phyloP scores from a whole-genome alignment of 2,113 vertebrate species.

The Callipepla californica region DNA sequence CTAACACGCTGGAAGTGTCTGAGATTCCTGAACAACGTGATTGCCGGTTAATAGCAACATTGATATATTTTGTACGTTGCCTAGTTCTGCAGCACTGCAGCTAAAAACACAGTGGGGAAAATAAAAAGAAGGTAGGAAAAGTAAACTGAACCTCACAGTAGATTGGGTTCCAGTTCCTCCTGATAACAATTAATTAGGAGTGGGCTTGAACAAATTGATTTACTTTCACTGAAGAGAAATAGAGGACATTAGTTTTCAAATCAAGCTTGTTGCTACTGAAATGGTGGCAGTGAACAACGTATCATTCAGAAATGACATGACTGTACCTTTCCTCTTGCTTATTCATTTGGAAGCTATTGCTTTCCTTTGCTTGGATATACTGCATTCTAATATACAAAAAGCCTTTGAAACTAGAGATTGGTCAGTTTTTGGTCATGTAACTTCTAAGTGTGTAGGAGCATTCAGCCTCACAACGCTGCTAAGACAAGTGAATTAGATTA shows the following conservation, averaged over 20 bases:
- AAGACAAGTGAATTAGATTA: background rate
- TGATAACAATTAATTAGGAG: conserved; percentile 51
- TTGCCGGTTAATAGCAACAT: background rate
- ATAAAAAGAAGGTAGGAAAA: background rate
- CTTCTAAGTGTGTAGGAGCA: background rate
- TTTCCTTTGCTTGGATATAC: background rate
- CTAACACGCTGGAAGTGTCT: background rate
- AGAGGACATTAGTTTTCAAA: conserved; percentile 53
- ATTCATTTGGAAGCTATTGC: background rate
- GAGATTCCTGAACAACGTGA: background rate
- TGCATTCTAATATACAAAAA: background rate
- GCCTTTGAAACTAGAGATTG: background rate
- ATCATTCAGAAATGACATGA: conserved; percentile 52
- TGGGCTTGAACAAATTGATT: conserved; percentile 51
- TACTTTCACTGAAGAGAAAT: conserved; percentile 51
- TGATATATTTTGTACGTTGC: background rate
- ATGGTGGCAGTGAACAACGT: conserved; percentile 44
- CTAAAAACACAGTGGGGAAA: background rate
- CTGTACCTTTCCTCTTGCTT: conserved; percentile 29
- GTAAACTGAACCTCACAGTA: background rate
- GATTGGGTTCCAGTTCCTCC: conserved; percentile 35
- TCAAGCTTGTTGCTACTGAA: conserved; percentile 43
- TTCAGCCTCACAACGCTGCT: background rate
- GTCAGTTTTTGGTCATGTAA: background rate
- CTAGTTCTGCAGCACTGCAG: background rate